phyloP scores from a whole-genome alignment of 2,888 invertebrate genomes.

The Aradus depressus region DNA sequence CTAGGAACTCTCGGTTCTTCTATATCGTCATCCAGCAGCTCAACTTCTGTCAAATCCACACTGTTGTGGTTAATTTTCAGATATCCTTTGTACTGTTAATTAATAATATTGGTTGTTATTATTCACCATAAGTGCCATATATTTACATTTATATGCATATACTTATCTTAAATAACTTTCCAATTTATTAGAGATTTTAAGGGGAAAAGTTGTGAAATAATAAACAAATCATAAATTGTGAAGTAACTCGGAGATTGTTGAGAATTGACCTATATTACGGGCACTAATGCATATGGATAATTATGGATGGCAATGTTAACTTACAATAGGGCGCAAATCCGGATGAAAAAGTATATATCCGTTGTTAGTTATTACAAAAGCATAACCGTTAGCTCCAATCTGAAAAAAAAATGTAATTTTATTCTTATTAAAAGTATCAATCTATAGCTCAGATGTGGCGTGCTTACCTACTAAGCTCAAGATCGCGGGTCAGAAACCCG shows the following conservation, averaged over 20 bases:
- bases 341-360: conserved; percentile 93
- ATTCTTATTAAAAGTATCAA: not conserved
- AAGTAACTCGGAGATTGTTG: no score
- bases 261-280: no score
- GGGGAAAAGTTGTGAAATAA: no score
- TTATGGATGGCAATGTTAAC: conserved; percentile 33
- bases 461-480: no score
- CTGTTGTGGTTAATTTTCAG: conserved; percentile 92
- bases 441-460: no score
- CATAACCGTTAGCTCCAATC: conserved; percentile 93
- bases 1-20: conserved; percentile 53
- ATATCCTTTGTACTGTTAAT: conserved; percentile 43
- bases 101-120: not conserved
- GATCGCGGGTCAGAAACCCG: no score
- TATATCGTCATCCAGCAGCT: conserved; percentile 63
- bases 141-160: no score
- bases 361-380: conserved; percentile 93
- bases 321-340: conserved; percentile 76
- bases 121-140: no score
- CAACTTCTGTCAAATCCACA: conserved; percentile 89
- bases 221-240: no score
- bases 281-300: not conserved
- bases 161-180: no score
- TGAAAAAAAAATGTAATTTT: conserved; percentile 40
- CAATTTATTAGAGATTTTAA: no score